Percentiles rank a stretch among this genome's conserved stretches.
These are phyloP conservation scores for Mythimna impura DNA, from an alignment of 2,888 invertebrate genomes.

Conservation along the genomic window DNA sequence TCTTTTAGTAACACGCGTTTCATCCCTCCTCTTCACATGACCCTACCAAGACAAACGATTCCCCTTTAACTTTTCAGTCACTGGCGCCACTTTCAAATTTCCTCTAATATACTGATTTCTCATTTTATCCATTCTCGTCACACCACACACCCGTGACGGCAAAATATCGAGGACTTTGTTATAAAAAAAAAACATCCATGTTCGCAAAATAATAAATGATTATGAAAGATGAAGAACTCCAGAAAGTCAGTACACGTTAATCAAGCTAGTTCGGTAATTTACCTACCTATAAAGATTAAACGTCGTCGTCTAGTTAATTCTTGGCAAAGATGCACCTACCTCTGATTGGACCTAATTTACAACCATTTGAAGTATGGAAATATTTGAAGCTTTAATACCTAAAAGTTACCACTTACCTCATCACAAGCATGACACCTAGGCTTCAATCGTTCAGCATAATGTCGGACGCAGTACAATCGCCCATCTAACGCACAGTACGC, in stretches of 20 bases:
- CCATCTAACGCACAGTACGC: conserved; percentile 98
- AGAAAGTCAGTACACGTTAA: conserved; percentile 12
- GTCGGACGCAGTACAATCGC: conserved; percentile 97
- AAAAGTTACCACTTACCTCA: conserved; percentile 93
- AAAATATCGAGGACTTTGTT: no score
- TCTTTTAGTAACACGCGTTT: no score
- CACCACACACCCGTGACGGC: no score
- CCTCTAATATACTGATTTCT: no score
- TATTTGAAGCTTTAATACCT: neutral
- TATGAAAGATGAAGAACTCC: neutral
- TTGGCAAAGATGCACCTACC: neutral
- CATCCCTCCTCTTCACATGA: no score
- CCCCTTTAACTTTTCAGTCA: no score
- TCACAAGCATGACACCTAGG: conserved; percentile 99
- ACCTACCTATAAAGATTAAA: neutral
- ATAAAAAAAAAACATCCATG: no score
- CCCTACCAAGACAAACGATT: no score
- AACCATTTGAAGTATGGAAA: neutral
- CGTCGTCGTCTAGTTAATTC: neutral
- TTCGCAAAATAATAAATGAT: no score
- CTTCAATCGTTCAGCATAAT: conserved; percentile 98
- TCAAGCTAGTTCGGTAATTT: neutral
- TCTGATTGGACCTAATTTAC: neutral
- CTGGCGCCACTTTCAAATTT: no score
- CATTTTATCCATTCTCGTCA: no score